phyloP scores from a whole-genome alignment of 2,888 invertebrate species.

The Cosmia trapezina region DNA sequence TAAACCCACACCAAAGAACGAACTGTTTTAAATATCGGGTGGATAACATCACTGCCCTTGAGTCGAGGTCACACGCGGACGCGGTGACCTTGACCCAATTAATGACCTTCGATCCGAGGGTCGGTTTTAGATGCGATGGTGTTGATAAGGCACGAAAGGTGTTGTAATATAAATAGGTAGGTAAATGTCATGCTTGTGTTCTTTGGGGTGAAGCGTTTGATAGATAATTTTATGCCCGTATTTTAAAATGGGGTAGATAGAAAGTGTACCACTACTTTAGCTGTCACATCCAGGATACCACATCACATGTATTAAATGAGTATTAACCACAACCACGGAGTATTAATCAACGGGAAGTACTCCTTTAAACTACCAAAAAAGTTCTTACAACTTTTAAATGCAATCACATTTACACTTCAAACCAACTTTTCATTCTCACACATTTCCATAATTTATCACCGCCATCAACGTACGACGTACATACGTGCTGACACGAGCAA shows the following conservation, averaged over 20 bases:
- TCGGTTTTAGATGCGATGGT: conserved; percentile 38
- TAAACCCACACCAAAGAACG: conserved; percentile 5
- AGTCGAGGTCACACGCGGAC: conserved; percentile 34
- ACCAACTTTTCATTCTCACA: not conserved
- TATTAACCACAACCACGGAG: no score
- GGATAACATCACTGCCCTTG: conserved; percentile 48
- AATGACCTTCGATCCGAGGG: conserved; percentile 55
- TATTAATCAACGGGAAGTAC: no score
- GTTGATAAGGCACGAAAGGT: conserved; percentile 55
- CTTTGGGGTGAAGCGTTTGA: not conserved
- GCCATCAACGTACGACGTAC: not conserved
- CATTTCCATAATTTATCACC: conserved; percentile 3
- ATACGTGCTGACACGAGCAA: conserved; percentile 5
- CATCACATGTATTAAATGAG: no score
- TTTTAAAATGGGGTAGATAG: not conserved
- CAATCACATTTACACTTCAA: not conserved
- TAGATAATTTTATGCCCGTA: not conserved
- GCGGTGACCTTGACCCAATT: conserved; percentile 51
- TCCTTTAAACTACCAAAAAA: not conserved
- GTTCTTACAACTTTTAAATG: not conserved
- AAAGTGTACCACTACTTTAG: no score
- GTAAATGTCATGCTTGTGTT: conserved; percentile 2
- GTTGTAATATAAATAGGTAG: conserved; percentile 9
- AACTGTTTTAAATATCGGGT: conserved; percentile 35
- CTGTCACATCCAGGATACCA: no score